These are phyloP conservation scores for Conger conger DNA, from an alignment of 2,113 vertebrate genomes.

Conservation along the genomic window DNA sequence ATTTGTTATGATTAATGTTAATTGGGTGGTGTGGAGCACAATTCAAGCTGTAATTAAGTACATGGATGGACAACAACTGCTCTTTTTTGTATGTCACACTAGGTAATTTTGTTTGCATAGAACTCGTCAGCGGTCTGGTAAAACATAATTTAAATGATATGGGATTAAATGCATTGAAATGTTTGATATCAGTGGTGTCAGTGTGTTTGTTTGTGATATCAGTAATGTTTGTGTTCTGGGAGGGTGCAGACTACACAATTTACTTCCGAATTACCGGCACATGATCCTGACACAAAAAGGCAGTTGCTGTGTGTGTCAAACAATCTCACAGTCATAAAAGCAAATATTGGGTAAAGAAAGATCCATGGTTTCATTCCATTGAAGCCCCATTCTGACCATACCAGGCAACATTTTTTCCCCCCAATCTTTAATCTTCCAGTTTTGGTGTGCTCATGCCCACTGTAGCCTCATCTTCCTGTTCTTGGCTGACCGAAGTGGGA, in stretches of 20 bases:
- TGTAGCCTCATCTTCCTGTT: too few relatives aligned
- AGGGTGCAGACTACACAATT: too few relatives aligned
- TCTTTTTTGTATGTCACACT: background rate
- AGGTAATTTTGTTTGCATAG: background rate
- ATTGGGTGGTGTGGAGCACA: background rate
- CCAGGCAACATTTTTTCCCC: too few relatives aligned
- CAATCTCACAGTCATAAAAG: background rate
- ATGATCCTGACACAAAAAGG: background rate
- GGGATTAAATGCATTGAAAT: background rate
- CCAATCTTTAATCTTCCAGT: too few relatives aligned
- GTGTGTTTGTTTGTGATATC: background rate
- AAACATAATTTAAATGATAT: background rate
- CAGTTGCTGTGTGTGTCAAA: background rate
- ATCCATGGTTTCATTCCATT: too few relatives aligned
- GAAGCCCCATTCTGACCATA: too few relatives aligned
- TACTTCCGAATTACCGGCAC: too few relatives aligned
- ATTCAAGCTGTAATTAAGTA: background rate
- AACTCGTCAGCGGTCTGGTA: background rate
- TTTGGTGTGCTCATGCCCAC: too few relatives aligned
- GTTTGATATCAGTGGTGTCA: background rate
- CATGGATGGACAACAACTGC: background rate
- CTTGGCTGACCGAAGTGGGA: too few relatives aligned
- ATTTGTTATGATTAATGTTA: background rate
- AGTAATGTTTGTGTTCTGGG: too few relatives aligned
- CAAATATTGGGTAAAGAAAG: background rate